Percentiles rank a stretch among this genome's conserved stretches.
These are phyloP conservation scores for Cheirogaleus medius DNA, from an alignment of 2,113 vertebrate genomes.

Conservation along the genomic window DNA sequence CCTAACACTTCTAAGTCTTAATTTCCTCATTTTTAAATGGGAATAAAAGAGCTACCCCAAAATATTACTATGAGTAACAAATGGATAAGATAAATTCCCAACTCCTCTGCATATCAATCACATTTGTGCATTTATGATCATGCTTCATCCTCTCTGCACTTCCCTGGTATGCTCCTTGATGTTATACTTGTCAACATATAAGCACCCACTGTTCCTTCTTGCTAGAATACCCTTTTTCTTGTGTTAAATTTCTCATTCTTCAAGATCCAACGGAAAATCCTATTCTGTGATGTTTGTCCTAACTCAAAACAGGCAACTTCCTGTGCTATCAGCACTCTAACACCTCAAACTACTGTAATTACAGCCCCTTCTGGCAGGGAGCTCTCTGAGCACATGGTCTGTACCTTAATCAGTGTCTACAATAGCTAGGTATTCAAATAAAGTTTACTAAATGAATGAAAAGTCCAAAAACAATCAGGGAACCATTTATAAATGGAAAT, in stretches of 20 bases:
- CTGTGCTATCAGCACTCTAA: background rate
- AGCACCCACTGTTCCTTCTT: background rate
- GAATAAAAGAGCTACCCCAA: background rate
- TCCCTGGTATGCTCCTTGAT: background rate
- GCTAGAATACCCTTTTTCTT: background rate
- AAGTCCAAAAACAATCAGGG: background rate
- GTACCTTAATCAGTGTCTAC: background rate
- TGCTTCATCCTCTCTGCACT: background rate
- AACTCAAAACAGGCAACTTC: slow-evolving; percentile 13
- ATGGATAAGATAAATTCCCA: background rate
- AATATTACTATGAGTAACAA: background rate
- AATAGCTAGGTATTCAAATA: background rate
- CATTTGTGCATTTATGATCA: too few species aligned
- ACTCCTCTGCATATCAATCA: background rate
- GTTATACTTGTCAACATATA: background rate
- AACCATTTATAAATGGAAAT: background rate
- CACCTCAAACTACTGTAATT: background rate
- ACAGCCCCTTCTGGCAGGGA: background rate
- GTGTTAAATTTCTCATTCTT: background rate
- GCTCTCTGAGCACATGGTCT: background rate
- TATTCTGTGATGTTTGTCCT: background rate
- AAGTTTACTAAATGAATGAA: background rate
- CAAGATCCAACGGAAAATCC: background rate
- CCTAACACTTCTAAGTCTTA: background rate
- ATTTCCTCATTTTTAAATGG: background rate